These are phyloP conservation scores for Pectinophora gossypiella DNA, from an alignment of 1,140 invertebrate species.

Conservation along the genomic window DNA sequence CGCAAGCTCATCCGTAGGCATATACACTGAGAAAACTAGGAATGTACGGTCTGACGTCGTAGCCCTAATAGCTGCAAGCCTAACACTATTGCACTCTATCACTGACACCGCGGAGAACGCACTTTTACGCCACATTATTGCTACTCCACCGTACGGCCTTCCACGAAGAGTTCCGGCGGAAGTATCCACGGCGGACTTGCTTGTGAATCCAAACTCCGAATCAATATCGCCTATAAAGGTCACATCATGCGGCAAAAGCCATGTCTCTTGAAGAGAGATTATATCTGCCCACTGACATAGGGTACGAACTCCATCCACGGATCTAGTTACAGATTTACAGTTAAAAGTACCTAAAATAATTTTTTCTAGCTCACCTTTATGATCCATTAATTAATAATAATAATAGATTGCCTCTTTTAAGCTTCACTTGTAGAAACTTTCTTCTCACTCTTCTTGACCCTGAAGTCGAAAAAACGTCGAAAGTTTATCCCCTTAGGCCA, in stretches of 20 bases:
- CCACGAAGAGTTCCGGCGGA: not conserved
- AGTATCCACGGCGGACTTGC: constrained; percentile 4
- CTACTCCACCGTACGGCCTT: constrained; percentile 6
- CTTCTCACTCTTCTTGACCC: not conserved
- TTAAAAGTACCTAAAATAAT: not conserved
- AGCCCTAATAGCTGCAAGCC: too few species aligned
- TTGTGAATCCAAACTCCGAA: constrained; percentile 1
- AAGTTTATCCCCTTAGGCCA: constrained; percentile 5
- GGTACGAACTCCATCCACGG: not conserved
- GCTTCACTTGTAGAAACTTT: not conserved
- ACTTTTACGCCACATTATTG: too few species aligned
- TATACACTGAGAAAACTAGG: too few species aligned
- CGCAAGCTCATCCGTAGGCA: too few species aligned
- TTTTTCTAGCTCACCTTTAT: not conserved
- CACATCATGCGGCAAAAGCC: constrained; percentile 8
- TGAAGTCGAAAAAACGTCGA: not conserved
- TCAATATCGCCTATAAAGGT: not conserved
- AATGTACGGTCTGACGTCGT: too few species aligned
- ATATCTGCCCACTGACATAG: not conserved
- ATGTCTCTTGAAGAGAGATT: constrained; percentile 9
- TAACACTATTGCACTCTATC: too few species aligned
- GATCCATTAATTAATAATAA: not conserved
- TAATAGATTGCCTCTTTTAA: not conserved
- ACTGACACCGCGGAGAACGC: too few species aligned
- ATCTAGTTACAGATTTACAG: constrained; percentile 4